Evolutionary conservation across 2,888 invertebrate genomes (phyloP), one percentile per base, ranked within the genome.

Genomic region (Calameuta idolon): DNA sequence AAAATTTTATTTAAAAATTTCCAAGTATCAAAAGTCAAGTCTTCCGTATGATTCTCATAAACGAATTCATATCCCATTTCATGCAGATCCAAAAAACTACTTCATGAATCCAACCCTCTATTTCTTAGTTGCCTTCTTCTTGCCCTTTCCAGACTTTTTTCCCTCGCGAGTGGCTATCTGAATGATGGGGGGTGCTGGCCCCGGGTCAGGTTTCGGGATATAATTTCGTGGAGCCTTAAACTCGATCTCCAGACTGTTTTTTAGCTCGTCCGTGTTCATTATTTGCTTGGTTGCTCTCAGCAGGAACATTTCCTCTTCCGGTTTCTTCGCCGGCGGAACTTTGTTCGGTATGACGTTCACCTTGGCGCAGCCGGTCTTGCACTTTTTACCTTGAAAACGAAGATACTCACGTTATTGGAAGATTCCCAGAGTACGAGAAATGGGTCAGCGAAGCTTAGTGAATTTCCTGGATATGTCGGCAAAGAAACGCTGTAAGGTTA

Each of bases 141-240:
- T 71, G 37, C 35, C 55, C 76, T 77, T 77, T 35, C 73, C 76
- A 23, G 75, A 40, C 69, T 75, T 75, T 77, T 82, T 78, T 2
- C 40, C 40, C 40, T 5, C 5, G 12, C 73, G 35, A 55, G 84
- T 83, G 75, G 82, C 78, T 75, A 81, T 79, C 74, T 78, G 76
- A 79, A 85, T 85, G 79, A 84, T 81, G 37, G 85, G 81, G 33
- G 87, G 84, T 30, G 80, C 73, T 69, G 87, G 84, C 11, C 85
- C 86, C 5, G 74, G 80, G 33, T 83, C 82, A 3, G 85, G 83
- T 73, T 88, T 77, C 23, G 89, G 88, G 69, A 76, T 80, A 83
- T 89, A 89, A 87, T 89, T 89, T 81, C 89, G 84, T 1, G 89
- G 84, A 33, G 85, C 84, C 74, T 86, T 86, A 75, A 88, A 84